phyloP scores from a whole-genome alignment of 1,140 invertebrate genomes.

The Zaprionus inermis region DNA sequence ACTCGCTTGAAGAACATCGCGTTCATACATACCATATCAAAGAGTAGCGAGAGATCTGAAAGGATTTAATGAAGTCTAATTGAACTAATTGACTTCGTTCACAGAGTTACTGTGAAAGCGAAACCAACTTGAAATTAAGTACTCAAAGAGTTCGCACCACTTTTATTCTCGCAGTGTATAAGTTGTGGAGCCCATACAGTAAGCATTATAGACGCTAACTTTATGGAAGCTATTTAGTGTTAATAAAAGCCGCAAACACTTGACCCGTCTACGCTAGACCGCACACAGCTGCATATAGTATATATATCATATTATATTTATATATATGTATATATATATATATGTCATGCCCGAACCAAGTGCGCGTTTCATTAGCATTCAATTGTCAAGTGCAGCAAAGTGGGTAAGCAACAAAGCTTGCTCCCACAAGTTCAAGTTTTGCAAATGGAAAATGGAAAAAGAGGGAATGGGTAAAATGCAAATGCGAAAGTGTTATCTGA shows the following conservation, averaged over 20 bases:
- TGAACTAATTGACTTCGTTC: conserved; percentile 7
- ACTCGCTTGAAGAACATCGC: background rate
- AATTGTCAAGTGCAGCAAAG: conserved; percentile 36
- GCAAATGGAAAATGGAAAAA: conserved; percentile 31
- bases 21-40: background rate
- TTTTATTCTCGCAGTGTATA: conserved; percentile 4
- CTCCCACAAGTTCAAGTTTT: conserved; percentile 36
- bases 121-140: background rate
- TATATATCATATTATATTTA: conserved; percentile 12
- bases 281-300: background rate
- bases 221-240: conserved; percentile 29
- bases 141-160: background rate
- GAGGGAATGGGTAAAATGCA: conserved; percentile 46
- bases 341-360: background rate
- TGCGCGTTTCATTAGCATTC: conserved; percentile 54
- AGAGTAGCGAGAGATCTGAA: background rate
- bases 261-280: background rate
- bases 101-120: background rate
- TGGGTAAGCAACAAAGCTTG: conserved; percentile 24
- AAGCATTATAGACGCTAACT: conserved; percentile 23
- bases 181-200: background rate
- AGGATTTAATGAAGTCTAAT: conserved; percentile 15
- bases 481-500: conserved; percentile 46
- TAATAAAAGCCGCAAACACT: conserved; percentile 53
- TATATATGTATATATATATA: background rate